These are phyloP conservation scores for Siniperca obscura DNA, from an alignment of 2,797 vertebrate genomes.

Conservation along the genomic window DNA sequence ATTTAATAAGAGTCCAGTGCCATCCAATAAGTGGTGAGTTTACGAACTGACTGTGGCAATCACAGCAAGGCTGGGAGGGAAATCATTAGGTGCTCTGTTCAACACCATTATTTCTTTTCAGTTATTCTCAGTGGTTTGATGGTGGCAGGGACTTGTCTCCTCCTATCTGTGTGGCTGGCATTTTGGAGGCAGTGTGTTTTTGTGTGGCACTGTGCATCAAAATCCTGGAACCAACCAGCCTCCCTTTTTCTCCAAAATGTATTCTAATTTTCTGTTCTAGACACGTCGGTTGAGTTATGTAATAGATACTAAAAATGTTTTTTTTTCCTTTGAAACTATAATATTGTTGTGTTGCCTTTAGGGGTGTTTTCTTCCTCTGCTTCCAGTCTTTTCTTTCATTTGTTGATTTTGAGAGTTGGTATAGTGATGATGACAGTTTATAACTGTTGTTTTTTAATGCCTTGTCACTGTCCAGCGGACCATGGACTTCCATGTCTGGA, in stretches of 20 bases:
- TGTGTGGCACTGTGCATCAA: neutral
- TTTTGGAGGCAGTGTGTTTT: constrained; percentile 10
- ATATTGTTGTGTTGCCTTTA: neutral
- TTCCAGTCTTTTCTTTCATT: neutral
- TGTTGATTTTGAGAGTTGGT: neutral
- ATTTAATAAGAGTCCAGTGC: constrained; percentile 58
- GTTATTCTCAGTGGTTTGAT: constrained; percentile 8
- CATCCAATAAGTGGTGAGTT: constrained; percentile 62
- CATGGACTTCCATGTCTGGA: neutral
- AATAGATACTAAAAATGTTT: neutral
- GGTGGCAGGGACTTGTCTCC: neutral
- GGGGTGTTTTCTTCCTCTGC: neutral
- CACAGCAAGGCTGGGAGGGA: constrained; percentile 9
- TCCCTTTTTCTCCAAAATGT: neutral
- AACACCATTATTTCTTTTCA: constrained; percentile 18
- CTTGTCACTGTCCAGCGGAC: neutral
- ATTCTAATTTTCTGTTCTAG: neutral
- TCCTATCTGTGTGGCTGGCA: neutral
- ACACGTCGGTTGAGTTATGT: neutral
- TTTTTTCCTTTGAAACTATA: constrained; percentile 8
- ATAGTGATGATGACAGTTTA: neutral
- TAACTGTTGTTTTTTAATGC: neutral
- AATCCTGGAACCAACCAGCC: constrained; percentile 22
- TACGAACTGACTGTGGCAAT: constrained; percentile 46
- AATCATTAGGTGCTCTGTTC: constrained; percentile 25